Conservation (phyloP, 2,113 vertebrate species). For the Thunnus maccoyii region DNA sequence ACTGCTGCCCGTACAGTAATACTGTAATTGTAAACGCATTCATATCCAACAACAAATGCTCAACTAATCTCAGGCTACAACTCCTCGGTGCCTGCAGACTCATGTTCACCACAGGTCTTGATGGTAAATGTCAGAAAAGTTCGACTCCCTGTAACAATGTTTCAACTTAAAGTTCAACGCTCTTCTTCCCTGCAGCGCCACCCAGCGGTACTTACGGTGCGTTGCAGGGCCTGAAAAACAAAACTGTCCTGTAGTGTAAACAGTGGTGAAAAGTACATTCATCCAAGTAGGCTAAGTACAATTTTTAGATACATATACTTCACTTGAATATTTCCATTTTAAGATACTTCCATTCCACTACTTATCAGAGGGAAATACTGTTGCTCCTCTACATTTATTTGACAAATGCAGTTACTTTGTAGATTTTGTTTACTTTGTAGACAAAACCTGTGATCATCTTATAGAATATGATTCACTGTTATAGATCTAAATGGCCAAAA, state of each 20-base stretch:
- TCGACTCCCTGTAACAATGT: slow-evolving; percentile 19
- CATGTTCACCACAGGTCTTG: background rate
- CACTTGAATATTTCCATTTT: too few species aligned
- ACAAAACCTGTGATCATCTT: background rate
- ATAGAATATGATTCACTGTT: background rate
- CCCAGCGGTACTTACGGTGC: slow-evolving; percentile 10
- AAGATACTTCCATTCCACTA: too few species aligned
- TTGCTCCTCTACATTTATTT: background rate
- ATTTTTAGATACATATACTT: too few species aligned
- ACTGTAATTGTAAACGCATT: background rate
- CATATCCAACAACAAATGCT: background rate
- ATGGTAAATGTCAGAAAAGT: background rate
- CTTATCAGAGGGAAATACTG: too few species aligned
- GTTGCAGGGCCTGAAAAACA: background rate
- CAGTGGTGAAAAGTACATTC: too few species aligned
- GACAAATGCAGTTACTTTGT: background rate
- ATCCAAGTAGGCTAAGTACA: too few species aligned
- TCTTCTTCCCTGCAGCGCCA: slow-evolving; percentile 33
- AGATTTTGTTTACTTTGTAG: background rate
- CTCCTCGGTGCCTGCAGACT: too few species aligned
- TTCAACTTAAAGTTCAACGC: background rate
- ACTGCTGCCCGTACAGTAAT: background rate
- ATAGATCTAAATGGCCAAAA: too few species aligned
- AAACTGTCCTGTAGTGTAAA: background rate
- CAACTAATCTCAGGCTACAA: background rate